Evolutionary conservation across 2,888 invertebrate genomes (phyloP), one percentile per base, ranked within the genome.

Genomic region (Gibbula magus): DNA sequence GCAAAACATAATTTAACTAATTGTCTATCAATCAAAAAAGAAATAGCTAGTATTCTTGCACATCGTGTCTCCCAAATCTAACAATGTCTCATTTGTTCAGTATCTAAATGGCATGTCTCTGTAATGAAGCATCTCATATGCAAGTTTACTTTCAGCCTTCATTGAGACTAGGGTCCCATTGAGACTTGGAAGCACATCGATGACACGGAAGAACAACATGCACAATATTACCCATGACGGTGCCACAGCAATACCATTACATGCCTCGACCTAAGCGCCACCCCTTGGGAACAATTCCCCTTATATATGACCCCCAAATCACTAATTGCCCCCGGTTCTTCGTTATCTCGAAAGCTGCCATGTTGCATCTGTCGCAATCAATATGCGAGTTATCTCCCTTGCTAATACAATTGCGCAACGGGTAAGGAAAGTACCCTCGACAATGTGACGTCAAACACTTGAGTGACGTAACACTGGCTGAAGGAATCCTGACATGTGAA

Each of bases 331-430:
- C 61, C 61, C 13, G 61, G 61, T 25, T 29, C 13, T 22, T 25
- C 61, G 29, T 29, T 61, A 61, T 61, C 61, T 61, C 61, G 25
- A 61, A 13, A 16, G 61, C 29, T 25, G 25, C 29, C 29, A 25
- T 29, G 25, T 16, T 18, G 61, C 61, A 61, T 29, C 61, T 61
- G 61, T 29, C 29, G 61, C 61, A 25, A 61, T 61, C 61, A 61
- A 61, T 61, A 61, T 61, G 61, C 25, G 61, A 61, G 61, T 61
- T 61, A 61, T 61, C 61, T 25, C 29, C 61, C 61, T 61, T 61
- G 25, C 2, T 61, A 25, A 29, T 25, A 29, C 16, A 16, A 25
- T 61, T 61, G 25, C 61, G 61, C 29, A 13, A 61, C n/a, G 61
- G 29, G 61, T 61, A 61, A 29, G 61, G 29, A 16, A 61, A 61